Percentiles rank a stretch among this genome's conserved stretches.
Conservation (phyloP, 2,113 vertebrate species). For the Rana temporaria region DNA sequence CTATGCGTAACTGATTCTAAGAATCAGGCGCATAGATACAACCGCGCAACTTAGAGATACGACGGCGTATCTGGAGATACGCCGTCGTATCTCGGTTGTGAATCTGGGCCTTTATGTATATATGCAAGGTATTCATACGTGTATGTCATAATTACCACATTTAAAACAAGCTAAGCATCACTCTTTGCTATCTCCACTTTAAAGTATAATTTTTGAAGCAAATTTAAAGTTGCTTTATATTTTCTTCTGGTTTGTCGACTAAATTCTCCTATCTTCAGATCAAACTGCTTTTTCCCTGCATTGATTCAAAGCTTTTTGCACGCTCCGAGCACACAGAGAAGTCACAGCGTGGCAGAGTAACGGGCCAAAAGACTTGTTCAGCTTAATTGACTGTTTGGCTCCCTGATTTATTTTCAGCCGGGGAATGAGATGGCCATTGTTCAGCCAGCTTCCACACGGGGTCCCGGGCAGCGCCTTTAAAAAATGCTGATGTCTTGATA, state of each 20-base stretch:
- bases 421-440: neutral
- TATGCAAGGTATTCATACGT: too few relatives aligned
- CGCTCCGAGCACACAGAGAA: constrained; percentile 11
- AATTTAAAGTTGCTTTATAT: neutral
- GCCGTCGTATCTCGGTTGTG: too few relatives aligned
- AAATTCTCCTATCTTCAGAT: neutral
- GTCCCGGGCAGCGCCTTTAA: neutral
- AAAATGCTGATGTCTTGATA: neutral
- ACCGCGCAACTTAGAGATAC: too few relatives aligned
- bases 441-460: neutral
- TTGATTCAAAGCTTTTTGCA: constrained; percentile 36
- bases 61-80: too few relatives aligned
- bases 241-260: neutral
- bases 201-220: neutral
- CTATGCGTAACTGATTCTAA: too few relatives aligned
- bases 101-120: too few relatives aligned
- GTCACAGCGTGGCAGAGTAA: constrained; percentile 33
- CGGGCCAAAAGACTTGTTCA: constrained; percentile 22
- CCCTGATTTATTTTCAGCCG: neutral
- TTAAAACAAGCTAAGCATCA: too few relatives aligned
- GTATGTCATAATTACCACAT: too few relatives aligned
- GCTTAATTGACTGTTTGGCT: constrained; percentile 27
- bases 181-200: too few relatives aligned
- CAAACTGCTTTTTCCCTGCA: neutral
- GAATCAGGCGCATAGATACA: too few relatives aligned